Evolutionary conservation across 2,113 vertebrate species (phyloP).

Genomic region (Microcebus jonahi): DNA sequence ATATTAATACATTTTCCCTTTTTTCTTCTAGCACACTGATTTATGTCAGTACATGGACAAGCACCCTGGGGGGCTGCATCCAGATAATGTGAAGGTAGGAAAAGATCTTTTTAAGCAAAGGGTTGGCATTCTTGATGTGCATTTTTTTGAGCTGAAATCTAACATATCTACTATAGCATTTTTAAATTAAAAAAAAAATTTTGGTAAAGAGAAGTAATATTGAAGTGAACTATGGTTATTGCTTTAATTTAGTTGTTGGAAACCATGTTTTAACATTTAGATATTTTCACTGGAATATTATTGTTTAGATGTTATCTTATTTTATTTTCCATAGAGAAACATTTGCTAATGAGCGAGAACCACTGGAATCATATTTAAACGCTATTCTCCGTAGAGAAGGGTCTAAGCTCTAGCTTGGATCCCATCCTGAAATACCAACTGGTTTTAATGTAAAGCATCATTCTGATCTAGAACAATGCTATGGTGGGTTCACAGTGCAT

Average conservation of each 20-base stretch:
- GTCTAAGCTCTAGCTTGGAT: neutral
- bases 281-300: neutral
- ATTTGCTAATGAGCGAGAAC: neutral
- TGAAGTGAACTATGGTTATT: neutral
- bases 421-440: neutral
- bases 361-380: neutral
- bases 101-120: constrained; percentile 19
- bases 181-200: neutral
- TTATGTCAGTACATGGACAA: constrained; percentile 99
- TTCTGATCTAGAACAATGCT: neutral
- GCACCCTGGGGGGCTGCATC: constrained; percentile 96
- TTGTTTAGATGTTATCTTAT: neutral
- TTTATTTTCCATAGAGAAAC: neutral
- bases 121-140: neutral
- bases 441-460: neutral
- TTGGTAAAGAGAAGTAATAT: constrained; percentile 53
- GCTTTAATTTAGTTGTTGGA: neutral
- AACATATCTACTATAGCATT: neutral
- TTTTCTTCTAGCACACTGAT: constrained; percentile 94
- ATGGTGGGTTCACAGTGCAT: neutral
- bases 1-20: constrained; percentile 79
- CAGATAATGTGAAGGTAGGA: constrained; percentile 98
- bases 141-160: neutral
- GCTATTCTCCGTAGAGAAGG: neutral
- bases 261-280: constrained; percentile 1